Evolutionary conservation across 2,888 invertebrate species (phyloP).

Genomic region (Cantharis lateralis): DNA sequence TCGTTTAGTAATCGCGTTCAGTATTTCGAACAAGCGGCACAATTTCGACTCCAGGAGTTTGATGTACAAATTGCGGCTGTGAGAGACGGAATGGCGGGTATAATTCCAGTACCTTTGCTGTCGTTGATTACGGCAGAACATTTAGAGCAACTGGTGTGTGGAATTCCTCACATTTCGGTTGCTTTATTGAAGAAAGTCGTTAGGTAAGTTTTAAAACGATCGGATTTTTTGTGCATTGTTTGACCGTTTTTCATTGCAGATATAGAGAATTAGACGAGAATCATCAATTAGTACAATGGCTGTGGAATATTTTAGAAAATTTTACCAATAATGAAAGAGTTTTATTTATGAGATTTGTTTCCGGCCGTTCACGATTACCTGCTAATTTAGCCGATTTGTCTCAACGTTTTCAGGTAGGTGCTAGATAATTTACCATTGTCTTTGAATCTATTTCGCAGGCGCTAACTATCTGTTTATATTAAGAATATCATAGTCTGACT

Average conservation of each 20-base stretch:
- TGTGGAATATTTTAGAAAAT: slow-evolving; percentile 66
- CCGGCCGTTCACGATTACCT: slow-evolving; percentile 66
- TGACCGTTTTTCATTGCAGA: slow-evolving; percentile 48
- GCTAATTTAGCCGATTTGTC: slow-evolving; percentile 68
- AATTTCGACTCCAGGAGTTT: slow-evolving; percentile 66
- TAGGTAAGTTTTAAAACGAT: slow-evolving; percentile 54
- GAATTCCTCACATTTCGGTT: slow-evolving; percentile 65
- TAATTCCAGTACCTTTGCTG: slow-evolving; percentile 66
- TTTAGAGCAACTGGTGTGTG: slow-evolving; percentile 67
- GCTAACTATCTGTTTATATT: neutral
- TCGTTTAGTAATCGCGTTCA: slow-evolving; percentile 64
- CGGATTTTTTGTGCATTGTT: neutral
- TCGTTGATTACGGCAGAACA: slow-evolving; percentile 64
- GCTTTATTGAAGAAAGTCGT: slow-evolving; percentile 64
- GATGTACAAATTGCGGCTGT: slow-evolving; percentile 65
- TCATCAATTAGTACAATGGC: slow-evolving; percentile 64
- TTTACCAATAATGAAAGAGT: slow-evolving; percentile 67
- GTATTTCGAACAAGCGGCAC: slow-evolving; percentile 64
- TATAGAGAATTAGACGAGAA: slow-evolving; percentile 68
- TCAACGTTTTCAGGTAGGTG: slow-evolving; percentile 64
- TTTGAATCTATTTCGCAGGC: neutral
- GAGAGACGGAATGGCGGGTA: slow-evolving; percentile 67
- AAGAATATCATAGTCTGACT: too few species aligned
- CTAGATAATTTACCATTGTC: neutral
- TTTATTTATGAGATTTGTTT: slow-evolving; percentile 69